Evolutionary conservation across 2,888 invertebrate genomes (phyloP).

Genomic region (Tetramorium bicarinatum): DNA sequence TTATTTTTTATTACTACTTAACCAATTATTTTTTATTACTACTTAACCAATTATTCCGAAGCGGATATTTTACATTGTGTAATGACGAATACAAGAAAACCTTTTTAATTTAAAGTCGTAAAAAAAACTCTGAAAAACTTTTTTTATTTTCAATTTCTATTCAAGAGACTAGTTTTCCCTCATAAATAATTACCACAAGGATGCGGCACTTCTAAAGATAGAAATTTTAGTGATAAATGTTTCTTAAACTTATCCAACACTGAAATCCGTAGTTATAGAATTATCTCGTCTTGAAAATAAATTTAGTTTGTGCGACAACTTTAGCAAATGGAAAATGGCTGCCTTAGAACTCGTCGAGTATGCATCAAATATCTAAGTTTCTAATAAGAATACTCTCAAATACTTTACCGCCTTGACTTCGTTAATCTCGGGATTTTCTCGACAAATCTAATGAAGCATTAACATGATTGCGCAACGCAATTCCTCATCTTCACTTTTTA

Average conservation of each 20-base stretch:
- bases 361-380: conserved; percentile 6
- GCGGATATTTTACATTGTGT: neutral
- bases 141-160: conserved; percentile 1
- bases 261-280: conserved; percentile 24
- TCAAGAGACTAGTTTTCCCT: neutral
- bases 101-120: neutral
- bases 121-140: conserved; percentile 8
- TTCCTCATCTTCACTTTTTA: neutral
- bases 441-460: neutral
- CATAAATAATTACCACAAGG: neutral
- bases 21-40: neutral
- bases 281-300: conserved; percentile 30
- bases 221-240: conserved; percentile 39
- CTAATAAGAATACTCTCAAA: neutral
- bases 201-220: conserved; percentile 3
- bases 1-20: neutral
- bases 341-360: conserved; percentile 12
- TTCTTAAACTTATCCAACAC: conserved; percentile 28
- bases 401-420: neutral
- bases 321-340: conserved; percentile 5
- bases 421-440: neutral
- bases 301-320: conserved; percentile 35
- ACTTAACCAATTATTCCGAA: neutral
- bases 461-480: neutral
- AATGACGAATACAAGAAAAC: neutral